Conservation (phyloP, 2,797 vertebrate species). For the Falco naumanni region DNA sequence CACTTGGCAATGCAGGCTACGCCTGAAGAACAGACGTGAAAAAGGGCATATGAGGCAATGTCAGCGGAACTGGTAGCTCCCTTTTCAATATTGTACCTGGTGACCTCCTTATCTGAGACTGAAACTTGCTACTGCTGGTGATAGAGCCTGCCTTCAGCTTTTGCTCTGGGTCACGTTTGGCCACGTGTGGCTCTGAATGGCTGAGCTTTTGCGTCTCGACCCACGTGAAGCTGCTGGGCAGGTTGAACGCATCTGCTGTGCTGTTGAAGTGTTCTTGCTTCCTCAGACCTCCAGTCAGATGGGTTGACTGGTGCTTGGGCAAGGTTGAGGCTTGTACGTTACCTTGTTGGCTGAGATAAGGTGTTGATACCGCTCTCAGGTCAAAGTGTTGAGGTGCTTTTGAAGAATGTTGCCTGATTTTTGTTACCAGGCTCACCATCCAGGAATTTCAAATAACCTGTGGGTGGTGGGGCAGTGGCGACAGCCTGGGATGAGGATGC, state of each 20-base stretch:
- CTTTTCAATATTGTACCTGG: too few species aligned
- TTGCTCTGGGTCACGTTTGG: background rate
- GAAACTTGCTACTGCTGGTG: background rate
- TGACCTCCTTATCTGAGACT: background rate
- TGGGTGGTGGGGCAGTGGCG: background rate
- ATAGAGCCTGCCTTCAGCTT: background rate
- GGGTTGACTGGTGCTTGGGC: rapidly evolving
- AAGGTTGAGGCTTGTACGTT: background rate
- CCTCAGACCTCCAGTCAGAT: rapidly evolving
- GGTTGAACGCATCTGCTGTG: background rate
- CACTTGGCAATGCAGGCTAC: too few species aligned
- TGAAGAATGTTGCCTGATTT: background rate
- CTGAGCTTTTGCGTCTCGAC: background rate
- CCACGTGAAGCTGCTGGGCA: background rate
- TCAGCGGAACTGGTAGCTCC: background rate
- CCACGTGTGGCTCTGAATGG: background rate
- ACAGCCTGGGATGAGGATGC: background rate
- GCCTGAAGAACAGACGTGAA: background rate
- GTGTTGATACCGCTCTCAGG: background rate
- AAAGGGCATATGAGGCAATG: background rate
- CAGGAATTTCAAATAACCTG: too few species aligned
- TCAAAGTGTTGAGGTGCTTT: background rate
- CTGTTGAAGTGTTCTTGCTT: rapidly evolving
- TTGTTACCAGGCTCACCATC: background rate
- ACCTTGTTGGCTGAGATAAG: background rate